Conservation (phyloP, 2,113 vertebrate species). For the Ploceus nigricollis region DNA sequence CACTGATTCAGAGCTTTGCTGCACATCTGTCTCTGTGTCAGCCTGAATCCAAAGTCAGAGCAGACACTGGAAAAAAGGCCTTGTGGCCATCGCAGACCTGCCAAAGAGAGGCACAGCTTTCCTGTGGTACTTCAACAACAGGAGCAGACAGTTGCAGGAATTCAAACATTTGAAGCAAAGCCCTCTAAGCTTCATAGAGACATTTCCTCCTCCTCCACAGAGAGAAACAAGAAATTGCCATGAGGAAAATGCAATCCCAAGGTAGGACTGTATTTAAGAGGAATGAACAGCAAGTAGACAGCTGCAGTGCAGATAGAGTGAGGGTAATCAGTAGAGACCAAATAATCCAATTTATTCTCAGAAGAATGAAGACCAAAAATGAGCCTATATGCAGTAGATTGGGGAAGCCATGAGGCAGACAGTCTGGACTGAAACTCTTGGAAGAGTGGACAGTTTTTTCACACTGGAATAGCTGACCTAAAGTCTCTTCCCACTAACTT, state of each 20-base stretch:
- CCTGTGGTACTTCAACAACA: neutral
- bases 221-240: neutral
- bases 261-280: neutral
- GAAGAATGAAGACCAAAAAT: neutral
- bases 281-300: neutral
- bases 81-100: neutral
- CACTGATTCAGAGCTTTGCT: neutral
- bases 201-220: neutral
- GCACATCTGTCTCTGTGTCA: neutral
- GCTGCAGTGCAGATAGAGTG: neutral
- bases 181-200: neutral
- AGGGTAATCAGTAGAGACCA: neutral
- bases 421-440: neutral
- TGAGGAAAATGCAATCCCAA: neutral
- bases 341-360: neutral
- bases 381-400: accelerated
- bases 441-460: neutral
- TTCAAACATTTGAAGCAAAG: neutral
- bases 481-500: neutral
- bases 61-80: neutral
- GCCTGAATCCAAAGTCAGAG: neutral
- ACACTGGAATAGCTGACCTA: neutral
- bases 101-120: neutral
- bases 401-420: neutral
- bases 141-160: neutral